A percentile compares a stretch with the other conserved stretches of the same genome.
Evolutionary conservation across 2,888 invertebrate species (phyloP).

Genomic region (Palloptera scutellata): DNA sequence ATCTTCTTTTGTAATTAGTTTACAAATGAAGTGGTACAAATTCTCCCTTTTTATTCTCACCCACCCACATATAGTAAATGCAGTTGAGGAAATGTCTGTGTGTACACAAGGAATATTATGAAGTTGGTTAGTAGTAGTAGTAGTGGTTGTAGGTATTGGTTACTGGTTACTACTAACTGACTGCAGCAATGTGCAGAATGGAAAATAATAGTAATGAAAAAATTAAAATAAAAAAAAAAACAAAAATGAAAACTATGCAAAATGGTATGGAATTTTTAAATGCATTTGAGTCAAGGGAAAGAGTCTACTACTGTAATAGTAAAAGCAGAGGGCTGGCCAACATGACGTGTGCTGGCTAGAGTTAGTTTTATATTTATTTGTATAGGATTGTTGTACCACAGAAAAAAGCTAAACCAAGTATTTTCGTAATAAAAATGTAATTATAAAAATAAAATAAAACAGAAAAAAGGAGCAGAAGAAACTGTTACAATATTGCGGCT

Average conservation of each 20-base stretch:
- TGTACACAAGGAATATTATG: no score
- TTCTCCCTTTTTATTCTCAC: background rate
- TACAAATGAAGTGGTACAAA: conserved; percentile 54
- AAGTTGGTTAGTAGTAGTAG: no score
- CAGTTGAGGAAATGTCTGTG: background rate
- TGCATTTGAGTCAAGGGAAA: conserved; percentile 1
- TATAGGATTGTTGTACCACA: no score
- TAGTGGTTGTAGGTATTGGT: no score
- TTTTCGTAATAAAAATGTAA: conserved; percentile 60
- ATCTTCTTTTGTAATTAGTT: conserved; percentile 44
- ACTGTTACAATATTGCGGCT: conserved; percentile 2
- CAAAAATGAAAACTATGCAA: background rate
- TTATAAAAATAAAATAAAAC: no score
- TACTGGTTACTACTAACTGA: no score
- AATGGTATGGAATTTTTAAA: conserved; percentile 33
- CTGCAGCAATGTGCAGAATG: background rate
- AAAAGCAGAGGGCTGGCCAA: no score
- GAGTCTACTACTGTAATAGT: no score
- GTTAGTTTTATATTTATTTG: no score
- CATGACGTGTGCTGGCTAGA: no score
- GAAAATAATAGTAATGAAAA: background rate
- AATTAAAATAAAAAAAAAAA: no score
- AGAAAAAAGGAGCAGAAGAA: background rate
- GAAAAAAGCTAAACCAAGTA: conserved; percentile 41
- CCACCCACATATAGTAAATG: no score